Evolutionary conservation across 2,113 vertebrate species (phyloP), one percentile per base, ranked within the genome.

Genomic region (Anguilla japonica): DNA sequence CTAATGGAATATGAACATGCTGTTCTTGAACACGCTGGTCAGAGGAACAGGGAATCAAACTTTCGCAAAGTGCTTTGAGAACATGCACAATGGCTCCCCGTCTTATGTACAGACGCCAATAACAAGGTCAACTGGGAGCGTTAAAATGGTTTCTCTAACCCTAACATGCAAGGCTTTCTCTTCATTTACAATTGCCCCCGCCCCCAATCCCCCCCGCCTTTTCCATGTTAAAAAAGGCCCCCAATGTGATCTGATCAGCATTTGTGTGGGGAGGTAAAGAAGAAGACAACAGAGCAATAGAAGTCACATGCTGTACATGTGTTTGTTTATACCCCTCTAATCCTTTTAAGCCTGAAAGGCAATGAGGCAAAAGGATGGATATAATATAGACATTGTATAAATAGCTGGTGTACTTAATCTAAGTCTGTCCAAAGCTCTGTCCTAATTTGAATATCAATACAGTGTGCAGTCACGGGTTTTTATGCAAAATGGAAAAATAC

Each of bases 371-470:
- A 87, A 88, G 86, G 39, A 75, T 39, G 87, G 87, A 87, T 87
- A 86, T 81, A 86, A 89, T 86, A 87, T 85, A 34, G 88, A 88
- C 87, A 71, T 86, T 75, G 89, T 89, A 91, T 91, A 91, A 94
- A 93, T 89, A 92, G 87, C 92, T 90, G 88, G 89, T 88, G 92
- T 92, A 91, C 89, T 87, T 90, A 79, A 89, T 89, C 91, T 91
- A 87, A 92, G 89, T 91, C 90, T 85, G 82, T 90, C 87, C 89
- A 92, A 93, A 94, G 88, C 91, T 40, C 86, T 88, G 90, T 91
- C 88, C 92, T 94, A 87, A 94, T 95, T 91, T 93, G 88, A 94
- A 93, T 93, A 88, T 93, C 90, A 93, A 93, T 93, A 88, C 88
- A 22, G 85, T 89, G 88, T 53, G 82, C 90, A 91, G 93, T 94